phyloP scores from a whole-genome alignment of 30 jellyfish, hydroid and myxozoan genomes.

The Turritopsis dohrnii region DNA sequence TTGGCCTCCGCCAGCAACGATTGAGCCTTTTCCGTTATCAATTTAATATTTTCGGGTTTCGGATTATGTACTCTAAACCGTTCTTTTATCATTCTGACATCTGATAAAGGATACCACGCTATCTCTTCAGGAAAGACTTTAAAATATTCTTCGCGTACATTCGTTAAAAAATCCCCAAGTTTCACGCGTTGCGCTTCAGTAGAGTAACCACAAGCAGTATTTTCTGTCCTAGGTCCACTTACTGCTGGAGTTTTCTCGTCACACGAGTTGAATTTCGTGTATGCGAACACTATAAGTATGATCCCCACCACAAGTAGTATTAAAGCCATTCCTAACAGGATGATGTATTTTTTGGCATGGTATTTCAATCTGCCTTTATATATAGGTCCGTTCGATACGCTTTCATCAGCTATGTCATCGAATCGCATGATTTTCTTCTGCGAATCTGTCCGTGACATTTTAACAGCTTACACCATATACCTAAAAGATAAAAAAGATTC shows the following conservation, averaged over 20 bases:
- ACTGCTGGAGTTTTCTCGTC: slow-evolving; percentile 15
- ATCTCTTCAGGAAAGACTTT: slow-evolving; percentile 63
- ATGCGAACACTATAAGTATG: slow-evolving; percentile 52
- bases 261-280: slow-evolving; percentile 16
- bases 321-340: slow-evolving; percentile 23
- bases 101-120: slow-evolving; percentile 77
- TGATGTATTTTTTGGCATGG: background rate
- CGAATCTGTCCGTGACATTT: slow-evolving; percentile 5
- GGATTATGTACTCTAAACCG: slow-evolving; percentile 71
- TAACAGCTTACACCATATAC: background rate
- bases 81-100: slow-evolving; percentile 30
- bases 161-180: slow-evolving; percentile 53
- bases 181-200: slow-evolving; percentile 72
- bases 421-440: background rate
- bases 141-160: slow-evolving; percentile 46
- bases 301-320: slow-evolving; percentile 72
- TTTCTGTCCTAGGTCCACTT: background rate
- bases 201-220: slow-evolving; percentile 43
- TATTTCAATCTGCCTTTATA: background rate
- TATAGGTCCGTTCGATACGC: background rate
- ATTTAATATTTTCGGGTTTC: slow-evolving; percentile 71
- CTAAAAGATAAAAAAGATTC: background rate
- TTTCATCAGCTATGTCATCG: background rate
- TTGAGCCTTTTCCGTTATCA: slow-evolving; percentile 62
- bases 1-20: slow-evolving; percentile 53